Percentiles rank a stretch among this genome's conserved stretches.
Evolutionary conservation across 2,113 vertebrate species (phyloP).

Genomic region (Macaca nemestrina): DNA sequence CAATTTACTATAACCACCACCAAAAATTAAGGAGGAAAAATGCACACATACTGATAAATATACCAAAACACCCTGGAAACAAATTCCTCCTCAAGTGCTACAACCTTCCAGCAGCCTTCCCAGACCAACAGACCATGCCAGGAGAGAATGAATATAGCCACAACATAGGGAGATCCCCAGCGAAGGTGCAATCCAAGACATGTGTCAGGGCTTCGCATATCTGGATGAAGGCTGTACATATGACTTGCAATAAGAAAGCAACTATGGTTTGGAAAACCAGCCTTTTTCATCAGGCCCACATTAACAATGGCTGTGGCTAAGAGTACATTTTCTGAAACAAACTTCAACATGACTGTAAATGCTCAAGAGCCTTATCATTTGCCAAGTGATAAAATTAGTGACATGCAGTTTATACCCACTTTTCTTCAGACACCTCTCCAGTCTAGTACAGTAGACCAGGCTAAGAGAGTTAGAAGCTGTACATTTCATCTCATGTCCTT

Average conservation of each 20-base stretch:
- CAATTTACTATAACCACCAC: constrained; percentile 83
- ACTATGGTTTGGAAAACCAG: constrained; percentile 73
- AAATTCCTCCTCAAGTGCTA: constrained; percentile 93
- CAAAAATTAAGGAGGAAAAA: constrained; percentile 69
- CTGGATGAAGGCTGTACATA: constrained; percentile 74
- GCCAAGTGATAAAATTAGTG: constrained; percentile 60
- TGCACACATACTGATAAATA: constrained; percentile 83
- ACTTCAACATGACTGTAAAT: constrained; percentile 46
- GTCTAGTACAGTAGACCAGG: constrained; percentile 66
- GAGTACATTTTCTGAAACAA: constrained; percentile 62
- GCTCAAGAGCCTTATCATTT: constrained; percentile 67
- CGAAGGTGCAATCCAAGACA: constrained; percentile 78
- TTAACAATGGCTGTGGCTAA: constrained; percentile 73
- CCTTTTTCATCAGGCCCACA: constrained; percentile 81
- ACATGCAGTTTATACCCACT: constrained; percentile 42
- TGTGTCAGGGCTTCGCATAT: constrained; percentile 54
- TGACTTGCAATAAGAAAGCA: constrained; percentile 57
- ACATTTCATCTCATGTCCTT: constrained; percentile 79
- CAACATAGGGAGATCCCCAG: constrained; percentile 92
- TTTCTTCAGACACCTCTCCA: constrained; percentile 48
- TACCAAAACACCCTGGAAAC: constrained; percentile 88
- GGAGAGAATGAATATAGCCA: constrained; percentile 92
- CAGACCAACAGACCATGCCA: constrained; percentile 89
- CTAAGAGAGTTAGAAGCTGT: constrained; percentile 70
- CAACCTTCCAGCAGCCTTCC: constrained; percentile 93